phyloP scores from a whole-genome alignment of 53 echinoderm and acorn worm species.

The Zoroaster sp. region DNA sequence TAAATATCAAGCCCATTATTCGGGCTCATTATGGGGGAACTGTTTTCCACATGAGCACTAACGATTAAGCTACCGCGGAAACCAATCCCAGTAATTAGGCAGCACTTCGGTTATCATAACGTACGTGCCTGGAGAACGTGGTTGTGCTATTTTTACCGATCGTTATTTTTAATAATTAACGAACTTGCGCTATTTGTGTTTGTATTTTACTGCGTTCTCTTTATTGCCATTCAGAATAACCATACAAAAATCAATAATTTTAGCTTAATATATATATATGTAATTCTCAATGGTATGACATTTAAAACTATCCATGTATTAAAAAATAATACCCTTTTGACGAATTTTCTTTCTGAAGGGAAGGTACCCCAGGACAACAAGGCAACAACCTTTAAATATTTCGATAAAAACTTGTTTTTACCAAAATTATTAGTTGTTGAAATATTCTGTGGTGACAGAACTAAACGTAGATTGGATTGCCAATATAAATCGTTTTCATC shows the following conservation, averaged over 20 bases:
- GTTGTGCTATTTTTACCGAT: not conserved
- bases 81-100: not conserved
- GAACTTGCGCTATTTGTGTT: not conserved
- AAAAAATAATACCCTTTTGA: too few species aligned
- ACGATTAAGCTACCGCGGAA: not conserved
- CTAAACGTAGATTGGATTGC: too few species aligned
- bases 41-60: not conserved
- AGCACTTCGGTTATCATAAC: not conserved
- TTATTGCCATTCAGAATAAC: not conserved
- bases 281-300: too few species aligned
- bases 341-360: too few species aligned
- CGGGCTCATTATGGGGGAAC: not conserved
- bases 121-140: not conserved
- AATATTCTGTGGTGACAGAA: too few species aligned
- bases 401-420: too few species aligned
- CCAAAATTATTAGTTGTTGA: too few species aligned
- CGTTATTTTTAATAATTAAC: not conserved
- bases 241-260: not conserved
- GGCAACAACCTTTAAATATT: too few species aligned
- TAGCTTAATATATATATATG: not conserved
- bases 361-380: too few species aligned
- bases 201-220: not conserved
- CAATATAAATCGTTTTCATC: too few species aligned
- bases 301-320: too few species aligned
- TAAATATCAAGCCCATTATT: conserved; percentile 29